Evolutionary conservation across 1,140 invertebrate genomes (phyloP), one percentile per base, ranked within the genome.

Genomic region (Octopus sinensis): DNA sequence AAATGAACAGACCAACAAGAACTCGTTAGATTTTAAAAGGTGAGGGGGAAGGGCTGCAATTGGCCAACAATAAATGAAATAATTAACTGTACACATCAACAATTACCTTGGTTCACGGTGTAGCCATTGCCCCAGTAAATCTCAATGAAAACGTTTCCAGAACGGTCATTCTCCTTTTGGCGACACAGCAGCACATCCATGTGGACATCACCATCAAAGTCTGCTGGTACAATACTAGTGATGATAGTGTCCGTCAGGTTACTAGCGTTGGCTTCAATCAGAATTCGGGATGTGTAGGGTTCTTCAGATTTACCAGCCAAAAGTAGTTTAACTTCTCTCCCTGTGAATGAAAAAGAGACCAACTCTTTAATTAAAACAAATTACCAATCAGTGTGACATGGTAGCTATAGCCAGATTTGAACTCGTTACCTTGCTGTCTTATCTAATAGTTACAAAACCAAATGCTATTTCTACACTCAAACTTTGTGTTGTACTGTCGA

Each of bases 161-260:
- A 53, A 0, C 12, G 79, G 5, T 79, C 75, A n/a, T 53, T n/a
- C 30, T 73, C 53, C 71, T 73, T 77, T 83, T 86, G 43, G 76
- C 76, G 54, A 10, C 84, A 87, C 0, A 98, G 92, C 77, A 98
- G 87, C 13, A 98, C 92, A 91, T 98, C 97, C 96, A 98, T 96
- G 71, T 95, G 93, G 5, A 95, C 95, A 92, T 98, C 96, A 1
- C 97, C 97, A 92, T 97, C 95, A 90, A 96, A 98, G 89, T 99
- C 97, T 1, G 96, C 96, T 51, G 97, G 96, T 3, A 97, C 94
- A 6, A 98, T 93, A 84, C 90, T 91, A 10, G 88, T 86, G 53
- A 93, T 91, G 0, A 80, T 80, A 51, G 71, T 71, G 77, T 81
- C 79, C 78, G 76, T 77, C 30, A 52, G 7, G 7, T 76, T 78